Base-by-base conservation (phyloP, 2,113 vertebrate species). In the Pterocles gutturalis region DNA sequence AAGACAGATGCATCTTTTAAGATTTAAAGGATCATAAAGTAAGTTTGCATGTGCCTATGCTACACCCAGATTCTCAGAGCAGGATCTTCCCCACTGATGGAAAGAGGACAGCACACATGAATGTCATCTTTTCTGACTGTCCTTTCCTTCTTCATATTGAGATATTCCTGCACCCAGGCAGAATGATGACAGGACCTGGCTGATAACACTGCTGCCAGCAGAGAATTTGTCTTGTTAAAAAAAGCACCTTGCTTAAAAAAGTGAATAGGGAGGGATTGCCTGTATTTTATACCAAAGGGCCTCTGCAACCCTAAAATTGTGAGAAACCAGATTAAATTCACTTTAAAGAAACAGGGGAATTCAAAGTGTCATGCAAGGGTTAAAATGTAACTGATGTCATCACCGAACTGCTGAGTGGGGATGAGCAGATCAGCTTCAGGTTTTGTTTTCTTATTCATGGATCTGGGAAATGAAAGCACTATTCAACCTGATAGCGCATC, bases 401-500 rank as follows among this genome's bases (percentile, higher is more conserved):
- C 95, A 79, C 25, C 45, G 55, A 92, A 46, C 45, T 69, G 53
- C 69, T 72, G 80, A 94, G 73, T 54, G 62, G 91, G 77, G 53
- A 82, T 89, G 46, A 96, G 64, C 80, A 71, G 80, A 91, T 91
- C 58, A 93, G 16, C 81, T 82, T 70, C 34, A 72, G 72, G 80
- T 92, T 96, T 96, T 97, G 96, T 93, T 94, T 97, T 96, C 91
- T 87, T 87, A 95, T 94, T 89, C 94, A 82, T 5, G 70, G 80
- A 67, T 62, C 55, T 62, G 28, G 53, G 45, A 96, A 92, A 96
- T 87, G 65, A 96, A 97, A 89, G 89, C 73, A 69, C 72, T 89
- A 49, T 51, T 22, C 61, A 41, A 75, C 49, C 78, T 70, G 81
- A 78, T 84, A 89, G 65, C 53, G 46, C 36, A 51, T 82, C 81